These are phyloP conservation scores for Polydrusus cervinus DNA, from an alignment of 2,888 invertebrate species.

Conservation along the genomic window DNA sequence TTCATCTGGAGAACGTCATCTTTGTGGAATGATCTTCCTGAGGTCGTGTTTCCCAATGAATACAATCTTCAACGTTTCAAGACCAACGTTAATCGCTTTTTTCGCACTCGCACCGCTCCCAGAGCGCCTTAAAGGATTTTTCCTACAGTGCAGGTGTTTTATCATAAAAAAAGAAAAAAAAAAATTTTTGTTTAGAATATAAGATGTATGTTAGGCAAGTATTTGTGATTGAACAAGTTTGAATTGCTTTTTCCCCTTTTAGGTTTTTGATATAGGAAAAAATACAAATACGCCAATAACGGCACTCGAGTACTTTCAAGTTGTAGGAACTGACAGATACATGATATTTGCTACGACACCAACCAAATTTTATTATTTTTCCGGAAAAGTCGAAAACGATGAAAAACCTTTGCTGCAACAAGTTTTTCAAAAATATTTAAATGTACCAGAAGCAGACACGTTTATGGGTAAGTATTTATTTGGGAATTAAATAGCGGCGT, in stretches of 20 bases:
- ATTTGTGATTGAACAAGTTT: background rate
- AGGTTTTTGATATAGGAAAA: slow-evolving; percentile 92
- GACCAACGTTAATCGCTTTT: too few relatives aligned
- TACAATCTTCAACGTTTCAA: too few relatives aligned
- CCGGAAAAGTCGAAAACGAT: slow-evolving; percentile 83
- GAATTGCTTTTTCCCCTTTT: slow-evolving; percentile 55
- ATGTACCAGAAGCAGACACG: slow-evolving; percentile 78
- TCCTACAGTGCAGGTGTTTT: too few relatives aligned
- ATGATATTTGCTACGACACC: slow-evolving; percentile 90
- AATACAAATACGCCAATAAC: slow-evolving; percentile 86
- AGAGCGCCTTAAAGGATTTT: too few relatives aligned
- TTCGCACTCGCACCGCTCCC: too few relatives aligned
- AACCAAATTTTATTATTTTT: slow-evolving; percentile 90
- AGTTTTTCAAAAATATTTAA: slow-evolving; percentile 85
- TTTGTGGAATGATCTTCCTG: too few relatives aligned
- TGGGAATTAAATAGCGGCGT: background rate
- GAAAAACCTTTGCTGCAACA: slow-evolving; percentile 87
- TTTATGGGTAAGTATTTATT: slow-evolving; percentile 72
- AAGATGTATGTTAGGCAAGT: too few relatives aligned
- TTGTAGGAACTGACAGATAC: slow-evolving; percentile 82
- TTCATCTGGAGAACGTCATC: too few relatives aligned
- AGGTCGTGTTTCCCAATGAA: too few relatives aligned
- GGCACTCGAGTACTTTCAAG: slow-evolving; percentile 88
- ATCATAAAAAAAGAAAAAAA: too few relatives aligned
- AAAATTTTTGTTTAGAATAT: too few relatives aligned